A percentile compares a stretch with the other conserved stretches of the same genome.
These are phyloP conservation scores for Heliothis virescens DNA, from an alignment of 1,140 invertebrate genomes.

Conservation along the genomic window DNA sequence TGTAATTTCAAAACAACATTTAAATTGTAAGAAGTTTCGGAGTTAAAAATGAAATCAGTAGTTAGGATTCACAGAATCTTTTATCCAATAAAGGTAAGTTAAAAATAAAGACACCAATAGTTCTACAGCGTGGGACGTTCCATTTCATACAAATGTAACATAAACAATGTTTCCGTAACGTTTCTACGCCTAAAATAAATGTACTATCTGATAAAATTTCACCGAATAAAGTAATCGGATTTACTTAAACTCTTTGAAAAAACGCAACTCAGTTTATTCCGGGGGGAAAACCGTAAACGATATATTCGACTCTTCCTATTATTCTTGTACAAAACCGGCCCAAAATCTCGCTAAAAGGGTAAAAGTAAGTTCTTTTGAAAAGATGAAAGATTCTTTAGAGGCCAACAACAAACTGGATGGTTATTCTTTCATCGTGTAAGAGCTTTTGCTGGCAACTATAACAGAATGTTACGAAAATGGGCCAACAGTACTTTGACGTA, in stretches of 20 bases:
- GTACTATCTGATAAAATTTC: neutral
- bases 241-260: constrained; percentile 22
- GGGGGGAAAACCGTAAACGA: constrained; percentile 15
- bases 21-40: too few species aligned
- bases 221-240: constrained; percentile 12
- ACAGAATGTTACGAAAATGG: constrained; percentile 3
- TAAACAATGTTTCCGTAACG: too few species aligned
- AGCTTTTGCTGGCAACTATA: constrained; percentile 19
- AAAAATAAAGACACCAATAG: too few species aligned
- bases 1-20: too few species aligned
- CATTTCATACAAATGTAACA: too few species aligned
- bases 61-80: too few species aligned
- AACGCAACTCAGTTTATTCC: neutral
- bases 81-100: too few species aligned
- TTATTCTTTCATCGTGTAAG: constrained; percentile 46
- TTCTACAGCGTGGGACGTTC: too few species aligned
- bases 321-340: constrained; percentile 20
- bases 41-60: too few species aligned
- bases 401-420: constrained; percentile 22
- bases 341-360: constrained; percentile 32
- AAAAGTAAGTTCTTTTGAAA: constrained; percentile 25
- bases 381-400: constrained; percentile 30
- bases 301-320: constrained; percentile 32
- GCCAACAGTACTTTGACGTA: constrained; percentile 1
- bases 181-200: neutral